These are phyloP conservation scores for Gobiocypris rarus DNA, from an alignment of 2,113 vertebrate species.

Conservation along the genomic window DNA sequence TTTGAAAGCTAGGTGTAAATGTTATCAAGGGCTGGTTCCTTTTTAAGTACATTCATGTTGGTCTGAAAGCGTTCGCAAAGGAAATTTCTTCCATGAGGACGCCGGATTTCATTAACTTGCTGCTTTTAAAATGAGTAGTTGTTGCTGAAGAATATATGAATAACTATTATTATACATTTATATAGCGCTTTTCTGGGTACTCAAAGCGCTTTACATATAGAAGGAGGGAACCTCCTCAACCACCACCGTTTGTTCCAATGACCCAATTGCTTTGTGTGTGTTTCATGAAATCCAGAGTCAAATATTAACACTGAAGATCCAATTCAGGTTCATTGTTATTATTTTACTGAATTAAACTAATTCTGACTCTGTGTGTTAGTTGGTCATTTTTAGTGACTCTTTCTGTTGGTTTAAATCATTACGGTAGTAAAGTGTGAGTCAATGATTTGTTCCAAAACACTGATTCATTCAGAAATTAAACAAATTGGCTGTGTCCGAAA, in stretches of 20 bases:
- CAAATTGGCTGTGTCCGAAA: too few species aligned
- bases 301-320: background rate
- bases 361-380: background rate
- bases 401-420: background rate
- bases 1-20: constrained; percentile 47
- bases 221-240: too few species aligned
- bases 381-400: background rate
- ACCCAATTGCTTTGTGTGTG: background rate
- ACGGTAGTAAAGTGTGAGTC: background rate
- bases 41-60: constrained; percentile 43
- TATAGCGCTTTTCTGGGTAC: too few species aligned
- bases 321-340: background rate
- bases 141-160: background rate
- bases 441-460: background rate
- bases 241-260: background rate
- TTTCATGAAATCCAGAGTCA: background rate
- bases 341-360: background rate
- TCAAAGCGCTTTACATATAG: too few species aligned
- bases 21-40: constrained; percentile 31
- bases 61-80: background rate
- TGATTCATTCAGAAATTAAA: background rate
- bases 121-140: background rate
- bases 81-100: constrained; percentile 28
- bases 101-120: constrained; percentile 33
- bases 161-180: too few species aligned